Evolutionary conservation across 2,888 invertebrate species (phyloP), one percentile per base, ranked within the genome.

Genomic region (Dugesia japonica): DNA sequence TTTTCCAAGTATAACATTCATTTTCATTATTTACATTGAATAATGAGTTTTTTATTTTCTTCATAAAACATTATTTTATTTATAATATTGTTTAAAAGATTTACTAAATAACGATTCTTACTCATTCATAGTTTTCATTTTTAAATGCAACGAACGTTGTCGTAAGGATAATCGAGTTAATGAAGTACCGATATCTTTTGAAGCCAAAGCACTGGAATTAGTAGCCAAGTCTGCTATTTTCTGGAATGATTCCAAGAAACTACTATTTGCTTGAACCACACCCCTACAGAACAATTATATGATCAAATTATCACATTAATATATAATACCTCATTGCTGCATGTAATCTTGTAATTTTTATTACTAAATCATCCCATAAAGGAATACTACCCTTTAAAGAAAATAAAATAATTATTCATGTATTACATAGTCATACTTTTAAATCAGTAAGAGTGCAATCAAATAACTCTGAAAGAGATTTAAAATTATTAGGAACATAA

Each of bases 191-290:
- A 97, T 94, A 86, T 97, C 97, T 85, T 94, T 91, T 28, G 94
- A 94, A 75, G 94, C 94, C 7, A 56, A 23, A 82, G 95, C 95
- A 89, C 92, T 89, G 79, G 95, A 90, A 85, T 90, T 92, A 79
- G 94, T 95, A 72, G 95, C 95, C 81, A 94, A 91, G 86, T 97
- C 97, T 79, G 95, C 94, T 79, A 97, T 92, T 87, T 92, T 92
- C 87, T 97, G 97, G 88, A 97, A 94, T 78, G 94, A 91, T 85
- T 97, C 97, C 86, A 95, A 89, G 86, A 94, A 97, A 76, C 92
- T 89, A 80, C 92, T 27, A 17, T 26, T 27, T 1, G 75, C 33
- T 71, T 75, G 75, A 15, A 71, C 27, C 75, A 75, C 75, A 71
- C 38, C 27, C 28, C 74, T 73, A 38, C 1, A 7, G 9, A 31